Base-by-base conservation (phyloP, 1,140 invertebrate species). In the Bombus waltoni region DNA sequence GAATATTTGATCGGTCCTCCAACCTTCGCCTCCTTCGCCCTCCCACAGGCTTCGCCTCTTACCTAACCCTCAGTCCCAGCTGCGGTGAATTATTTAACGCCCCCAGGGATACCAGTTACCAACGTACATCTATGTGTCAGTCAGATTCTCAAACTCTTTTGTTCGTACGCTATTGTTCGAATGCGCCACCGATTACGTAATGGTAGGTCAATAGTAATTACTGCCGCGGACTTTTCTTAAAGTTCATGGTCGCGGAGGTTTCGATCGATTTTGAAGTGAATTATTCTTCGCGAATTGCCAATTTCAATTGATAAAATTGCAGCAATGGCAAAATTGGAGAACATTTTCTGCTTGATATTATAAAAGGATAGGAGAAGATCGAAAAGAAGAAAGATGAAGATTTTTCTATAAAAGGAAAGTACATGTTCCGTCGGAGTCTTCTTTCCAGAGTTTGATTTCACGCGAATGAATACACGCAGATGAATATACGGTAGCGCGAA, bases 1-100 rank as follows among this genome's bases (percentile, higher is more conserved):
- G 92, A 95, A 95, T 95, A 95, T 95, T 95, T 95, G 91, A 95
- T 93, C 90, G 92, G 93, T 93, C 92, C 94, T 95, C 94, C 91
- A 95, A 92, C 94, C 92, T 91, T 91, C 91, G 89, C 90, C 89
- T 90, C 78, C 86, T 83, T 88, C 86, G 89, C 84, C 90, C 91
- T 91, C 78, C 87, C 88, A 62, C 85, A 81, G 85, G 68, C 88
- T 86, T 81, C 91, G 91, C 90, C 92, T 90, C 89, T 93, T 90
- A 92, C 86, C 92, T 92, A 92, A 89, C 88, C 94, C 88, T 88
- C 90, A 88, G 91, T 93, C 93, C 93, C 94, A 93, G 93, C 93
- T 94, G 92, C 85, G 91, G 93, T 95, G 93, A 95, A 95, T 95
- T 94, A 95, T 95, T 95, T 94, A 95, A 93, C 91, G 90, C 87